These are phyloP conservation scores for Myzus persicae DNA, from an alignment of 1,140 invertebrate species.

Conservation along the genomic window DNA sequence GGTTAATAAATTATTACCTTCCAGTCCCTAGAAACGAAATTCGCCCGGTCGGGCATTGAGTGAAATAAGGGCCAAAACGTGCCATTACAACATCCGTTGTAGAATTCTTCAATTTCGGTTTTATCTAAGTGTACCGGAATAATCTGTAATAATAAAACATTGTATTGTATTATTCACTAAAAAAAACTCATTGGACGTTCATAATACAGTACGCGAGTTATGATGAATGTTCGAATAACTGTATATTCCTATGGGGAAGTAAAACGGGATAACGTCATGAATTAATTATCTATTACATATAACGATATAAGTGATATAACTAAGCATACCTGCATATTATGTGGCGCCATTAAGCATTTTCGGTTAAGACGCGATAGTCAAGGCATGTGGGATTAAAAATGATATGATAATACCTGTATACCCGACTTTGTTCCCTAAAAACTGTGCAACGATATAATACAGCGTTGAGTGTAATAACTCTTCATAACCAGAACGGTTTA, in stretches of 20 bases:
- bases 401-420: too few species aligned
- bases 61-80: slow-evolving; percentile 92
- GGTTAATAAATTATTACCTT: slow-evolving; percentile 64
- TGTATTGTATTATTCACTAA: not conserved
- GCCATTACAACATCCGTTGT: slow-evolving; percentile 91
- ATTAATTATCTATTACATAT: not conserved
- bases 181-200: not conserved
- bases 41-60: slow-evolving; percentile 84
- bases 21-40: slow-evolving; percentile 83
- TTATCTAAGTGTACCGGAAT: slow-evolving; percentile 80
- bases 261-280: not conserved
- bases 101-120: slow-evolving; percentile 81
- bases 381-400: too few species aligned
- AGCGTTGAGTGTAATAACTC: too few species aligned
- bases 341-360: not conserved
- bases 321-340: not conserved
- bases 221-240: not conserved
- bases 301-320: too few species aligned
- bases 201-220: not conserved
- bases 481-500: too few species aligned
- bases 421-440: too few species aligned
- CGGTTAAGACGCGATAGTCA: too few species aligned
- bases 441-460: too few species aligned
- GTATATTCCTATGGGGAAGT: not conserved
- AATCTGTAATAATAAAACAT: slow-evolving; percentile 69